Conservation (phyloP, 2,888 invertebrate species). For the Aquatica leii region DNA sequence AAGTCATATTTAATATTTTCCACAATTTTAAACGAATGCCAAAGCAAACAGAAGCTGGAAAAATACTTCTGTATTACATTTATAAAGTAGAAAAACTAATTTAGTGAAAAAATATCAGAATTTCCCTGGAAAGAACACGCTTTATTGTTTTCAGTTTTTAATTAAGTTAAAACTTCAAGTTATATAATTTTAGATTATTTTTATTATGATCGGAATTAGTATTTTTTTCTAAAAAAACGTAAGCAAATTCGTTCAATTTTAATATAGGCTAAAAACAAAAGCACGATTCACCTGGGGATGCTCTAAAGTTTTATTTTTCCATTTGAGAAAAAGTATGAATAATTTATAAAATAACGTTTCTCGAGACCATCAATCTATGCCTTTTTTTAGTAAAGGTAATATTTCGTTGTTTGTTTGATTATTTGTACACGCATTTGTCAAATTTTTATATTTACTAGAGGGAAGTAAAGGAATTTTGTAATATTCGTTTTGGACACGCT, state of each 20-base stretch:
- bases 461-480: neutral
- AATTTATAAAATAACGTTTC: slow-evolving; percentile 4
- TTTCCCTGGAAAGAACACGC: too few relatives aligned
- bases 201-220: too few relatives aligned
- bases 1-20: too few relatives aligned
- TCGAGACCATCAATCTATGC: slow-evolving; percentile 6
- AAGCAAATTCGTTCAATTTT: slow-evolving; percentile 1
- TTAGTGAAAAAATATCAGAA: too few relatives aligned
- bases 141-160: too few relatives aligned
- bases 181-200: too few relatives aligned
- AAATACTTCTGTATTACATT: too few relatives aligned
- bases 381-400: slow-evolving; percentile 1
- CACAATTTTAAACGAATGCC: too few relatives aligned
- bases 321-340: slow-evolving; percentile 12
- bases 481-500: neutral
- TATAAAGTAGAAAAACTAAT: too few relatives aligned
- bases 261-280: slow-evolving; percentile 6
- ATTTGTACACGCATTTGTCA: neutral
- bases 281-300: slow-evolving; percentile 2
- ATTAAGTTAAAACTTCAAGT: too few relatives aligned
- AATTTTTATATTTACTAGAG: neutral
- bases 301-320: slow-evolving; percentile 9
- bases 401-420: slow-evolving; percentile 1
- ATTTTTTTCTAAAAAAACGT: too few relatives aligned
- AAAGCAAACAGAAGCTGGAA: too few relatives aligned